These are phyloP conservation scores for Pemphredon lugubris DNA, from an alignment of 2,888 invertebrate species.

Conservation along the genomic window DNA sequence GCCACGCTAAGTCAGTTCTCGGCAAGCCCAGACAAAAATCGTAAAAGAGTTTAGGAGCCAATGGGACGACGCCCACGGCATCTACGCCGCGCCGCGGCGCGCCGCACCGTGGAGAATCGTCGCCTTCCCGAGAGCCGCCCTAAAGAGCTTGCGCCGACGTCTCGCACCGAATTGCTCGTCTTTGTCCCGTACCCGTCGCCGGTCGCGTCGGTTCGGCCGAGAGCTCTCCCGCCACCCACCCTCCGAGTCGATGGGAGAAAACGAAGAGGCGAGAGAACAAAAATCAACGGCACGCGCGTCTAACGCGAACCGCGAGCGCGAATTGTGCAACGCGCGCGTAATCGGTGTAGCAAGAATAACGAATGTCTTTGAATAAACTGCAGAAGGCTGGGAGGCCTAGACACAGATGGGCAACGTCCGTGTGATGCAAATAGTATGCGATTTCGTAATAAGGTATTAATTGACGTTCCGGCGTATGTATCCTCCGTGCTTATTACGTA, in stretches of 20 bases:
- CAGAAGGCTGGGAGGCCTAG: constrained; percentile 67
- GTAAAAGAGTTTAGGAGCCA: constrained; percentile 69
- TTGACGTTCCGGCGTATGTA: constrained; percentile 63
- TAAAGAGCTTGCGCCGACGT: no score
- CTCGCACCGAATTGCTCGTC: no score
- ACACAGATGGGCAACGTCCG: constrained; percentile 71
- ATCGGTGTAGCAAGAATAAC: constrained; percentile 48
- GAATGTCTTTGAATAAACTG: constrained; percentile 50
- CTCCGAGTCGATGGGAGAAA: not conserved
- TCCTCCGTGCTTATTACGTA: constrained; percentile 58
- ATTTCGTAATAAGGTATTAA: constrained; percentile 72
- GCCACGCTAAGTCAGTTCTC: constrained; percentile 53
- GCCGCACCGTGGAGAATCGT: no score
- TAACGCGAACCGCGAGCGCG: constrained; percentile 22
- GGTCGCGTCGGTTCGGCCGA: no score
- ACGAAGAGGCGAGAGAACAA: constrained; percentile 15
- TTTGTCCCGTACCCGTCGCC: no score
- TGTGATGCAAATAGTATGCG: constrained; percentile 72
- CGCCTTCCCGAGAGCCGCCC: no score
- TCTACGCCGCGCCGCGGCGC: no score
- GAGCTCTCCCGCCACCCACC: no score
- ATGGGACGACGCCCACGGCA: constrained; percentile 65
- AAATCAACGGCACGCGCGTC: constrained; percentile 13
- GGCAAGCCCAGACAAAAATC: constrained; percentile 73
- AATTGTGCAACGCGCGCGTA: constrained; percentile 48